Conservation (phyloP, 2,888 invertebrate species). For the Andrena praecox region DNA sequence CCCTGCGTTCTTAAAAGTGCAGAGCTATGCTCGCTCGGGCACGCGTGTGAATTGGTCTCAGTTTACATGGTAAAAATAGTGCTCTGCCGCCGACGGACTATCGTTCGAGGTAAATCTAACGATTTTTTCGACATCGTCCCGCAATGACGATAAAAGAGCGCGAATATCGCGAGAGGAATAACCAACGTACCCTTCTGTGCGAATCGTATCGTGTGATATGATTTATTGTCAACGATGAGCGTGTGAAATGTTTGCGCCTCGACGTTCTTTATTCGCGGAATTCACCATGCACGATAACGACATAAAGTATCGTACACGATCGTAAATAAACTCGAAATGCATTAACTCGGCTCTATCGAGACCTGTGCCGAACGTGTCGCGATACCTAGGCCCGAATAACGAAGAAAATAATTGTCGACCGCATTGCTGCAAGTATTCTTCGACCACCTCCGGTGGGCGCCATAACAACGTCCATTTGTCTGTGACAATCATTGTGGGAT, state of each 20-base stretch:
- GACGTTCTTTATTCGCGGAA: slow-evolving; percentile 26
- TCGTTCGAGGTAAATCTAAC: slow-evolving; percentile 80
- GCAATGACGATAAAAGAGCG: slow-evolving; percentile 36
- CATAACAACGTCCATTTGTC: slow-evolving; percentile 71
- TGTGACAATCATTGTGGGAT: slow-evolving; percentile 53
- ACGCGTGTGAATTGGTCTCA: slow-evolving; percentile 66
- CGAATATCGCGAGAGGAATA: slow-evolving; percentile 45
- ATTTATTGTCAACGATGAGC: slow-evolving; percentile 58
- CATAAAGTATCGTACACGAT: slow-evolving; percentile 16
- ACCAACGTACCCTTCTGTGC: neutral
- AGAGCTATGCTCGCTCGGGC: slow-evolving; percentile 9
- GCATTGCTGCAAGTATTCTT: slow-evolving; percentile 38
- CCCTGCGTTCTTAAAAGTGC: slow-evolving; percentile 62
- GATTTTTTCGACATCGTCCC: slow-evolving; percentile 75
- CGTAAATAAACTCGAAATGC: neutral
- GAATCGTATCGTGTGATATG: slow-evolving; percentile 53
- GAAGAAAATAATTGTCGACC: neutral
- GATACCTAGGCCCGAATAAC: slow-evolving; percentile 11
- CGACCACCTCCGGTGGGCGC: slow-evolving; percentile 66
- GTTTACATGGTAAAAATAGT: slow-evolving; percentile 70
- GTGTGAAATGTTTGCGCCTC: slow-evolving; percentile 25
- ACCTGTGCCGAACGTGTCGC: neutral
- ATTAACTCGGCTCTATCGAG: neutral
- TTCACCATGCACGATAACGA: slow-evolving; percentile 33
- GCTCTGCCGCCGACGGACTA: slow-evolving; percentile 56